Evolutionary conservation across 1,140 invertebrate species (phyloP).

Genomic region (Pachyrhynchus sulphureomaculatus): DNA sequence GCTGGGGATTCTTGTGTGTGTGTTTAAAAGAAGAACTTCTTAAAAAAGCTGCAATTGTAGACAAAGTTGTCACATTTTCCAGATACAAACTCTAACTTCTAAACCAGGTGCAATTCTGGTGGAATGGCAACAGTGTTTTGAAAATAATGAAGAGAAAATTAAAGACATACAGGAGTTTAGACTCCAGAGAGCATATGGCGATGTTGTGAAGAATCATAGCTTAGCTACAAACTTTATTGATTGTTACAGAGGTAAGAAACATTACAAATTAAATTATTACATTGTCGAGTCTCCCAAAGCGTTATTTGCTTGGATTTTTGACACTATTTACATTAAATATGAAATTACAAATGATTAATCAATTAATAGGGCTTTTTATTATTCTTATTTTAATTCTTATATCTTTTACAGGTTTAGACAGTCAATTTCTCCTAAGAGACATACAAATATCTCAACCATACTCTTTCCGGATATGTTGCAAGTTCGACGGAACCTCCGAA

Average conservation of each 20-base stretch:
- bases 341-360: too few species aligned
- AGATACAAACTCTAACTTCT: constrained; percentile 35
- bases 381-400: too few species aligned
- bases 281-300: not conserved
- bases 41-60: too few species aligned
- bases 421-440: constrained; percentile 40
- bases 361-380: too few species aligned
- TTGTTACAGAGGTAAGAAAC: constrained; percentile 36
- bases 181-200: constrained; percentile 40
- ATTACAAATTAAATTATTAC: not conserved
- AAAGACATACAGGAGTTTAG: constrained; percentile 44
- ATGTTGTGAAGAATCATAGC: constrained; percentile 36
- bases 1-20: too few species aligned
- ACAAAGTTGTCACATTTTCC: too few species aligned
- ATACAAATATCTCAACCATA: constrained; percentile 37
- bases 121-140: constrained; percentile 34
- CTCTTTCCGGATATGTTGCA: constrained; percentile 44
- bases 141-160: constrained; percentile 37
- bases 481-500: constrained; percentile 39
- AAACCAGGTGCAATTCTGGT: constrained; percentile 44
- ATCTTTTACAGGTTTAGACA: constrained; percentile 39
- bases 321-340: too few species aligned
- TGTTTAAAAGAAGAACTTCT: too few species aligned
- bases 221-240: constrained; percentile 35
- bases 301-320: too few species aligned